A percentile compares a stretch with the other conserved stretches of the same genome.
phyloP scores from a whole-genome alignment of 2,113 vertebrate genomes.

The Orthonyx spaldingii region DNA sequence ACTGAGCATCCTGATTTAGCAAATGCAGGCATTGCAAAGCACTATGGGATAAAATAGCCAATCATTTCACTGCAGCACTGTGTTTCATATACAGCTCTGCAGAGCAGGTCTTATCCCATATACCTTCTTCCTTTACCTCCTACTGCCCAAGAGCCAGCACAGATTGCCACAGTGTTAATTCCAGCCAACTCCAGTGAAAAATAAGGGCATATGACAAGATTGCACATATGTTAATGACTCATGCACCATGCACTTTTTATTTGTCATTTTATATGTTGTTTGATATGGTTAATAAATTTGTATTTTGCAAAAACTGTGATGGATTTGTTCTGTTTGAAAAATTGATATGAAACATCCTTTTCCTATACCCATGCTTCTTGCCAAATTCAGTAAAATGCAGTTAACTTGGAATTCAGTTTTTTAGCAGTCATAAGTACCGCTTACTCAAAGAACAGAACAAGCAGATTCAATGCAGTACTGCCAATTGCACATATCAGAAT shows the following conservation, averaged over 20 bases:
- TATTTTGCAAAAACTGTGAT: constrained; percentile 1
- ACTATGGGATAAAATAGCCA: neutral
- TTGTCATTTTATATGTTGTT: constrained; percentile 2
- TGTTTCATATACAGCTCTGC: neutral
- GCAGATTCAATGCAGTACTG: neutral
- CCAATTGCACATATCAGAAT: neutral
- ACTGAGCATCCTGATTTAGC: neutral
- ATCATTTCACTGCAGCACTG: neutral
- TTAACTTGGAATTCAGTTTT: neutral
- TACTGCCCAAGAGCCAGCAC: neutral
- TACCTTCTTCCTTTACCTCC: neutral
- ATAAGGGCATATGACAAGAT: neutral
- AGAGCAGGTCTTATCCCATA: neutral
- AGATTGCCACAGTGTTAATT: constrained; percentile 7
- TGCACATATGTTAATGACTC: constrained; percentile 11
- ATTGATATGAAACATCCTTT: neutral
- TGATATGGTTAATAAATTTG: constrained; percentile 27
- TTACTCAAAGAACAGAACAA: neutral
- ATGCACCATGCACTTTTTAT: neutral
- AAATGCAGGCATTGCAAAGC: neutral
- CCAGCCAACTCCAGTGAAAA: constrained; percentile 11
- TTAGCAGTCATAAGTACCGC: neutral
- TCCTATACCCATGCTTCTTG: neutral
- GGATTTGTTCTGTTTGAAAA: neutral
- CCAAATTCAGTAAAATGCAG: neutral